Evolutionary conservation across 1,140 invertebrate genomes (phyloP).

Genomic region (Medauroidea extradentata): DNA sequence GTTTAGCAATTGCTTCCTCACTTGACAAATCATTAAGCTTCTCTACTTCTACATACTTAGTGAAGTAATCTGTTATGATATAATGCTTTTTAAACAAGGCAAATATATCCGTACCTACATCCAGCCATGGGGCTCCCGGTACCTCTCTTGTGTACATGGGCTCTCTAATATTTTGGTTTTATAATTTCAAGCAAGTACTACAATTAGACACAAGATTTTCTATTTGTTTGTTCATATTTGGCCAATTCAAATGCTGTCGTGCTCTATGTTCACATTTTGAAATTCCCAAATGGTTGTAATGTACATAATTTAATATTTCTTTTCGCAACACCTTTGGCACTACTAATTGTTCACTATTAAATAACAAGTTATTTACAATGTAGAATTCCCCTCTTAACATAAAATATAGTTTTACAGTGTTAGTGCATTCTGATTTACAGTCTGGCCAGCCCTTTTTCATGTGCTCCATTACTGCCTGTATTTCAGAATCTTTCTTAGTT

Average conservation of each 20-base stretch:
- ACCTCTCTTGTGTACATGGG: conserved; percentile 21
- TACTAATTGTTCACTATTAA: conserved; percentile 35
- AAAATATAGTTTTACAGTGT: conserved; percentile 30
- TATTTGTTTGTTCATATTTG: conserved; percentile 29
- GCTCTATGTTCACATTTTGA: conserved; percentile 38
- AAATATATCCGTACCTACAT: conserved; percentile 19
- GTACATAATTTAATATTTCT: conserved; percentile 38
- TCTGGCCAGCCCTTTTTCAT: conserved; percentile 40
- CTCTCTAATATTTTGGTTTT: conserved; percentile 16
- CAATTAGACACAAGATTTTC: conserved; percentile 1
- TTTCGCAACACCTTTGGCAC: conserved; percentile 36
- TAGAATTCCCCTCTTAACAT: conserved; percentile 32
- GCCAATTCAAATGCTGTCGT: conserved; percentile 43
- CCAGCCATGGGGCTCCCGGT: conserved; percentile 19
- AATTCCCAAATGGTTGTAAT: conserved; percentile 44
- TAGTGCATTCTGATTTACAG: conserved; percentile 25
- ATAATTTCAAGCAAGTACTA: conserved; percentile 14
- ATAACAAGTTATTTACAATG: conserved; percentile 34
- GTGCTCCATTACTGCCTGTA: conserved; percentile 27
- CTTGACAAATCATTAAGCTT: neutral
- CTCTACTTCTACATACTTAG: conserved; percentile 22
- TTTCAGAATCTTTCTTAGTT: conserved; percentile 26
- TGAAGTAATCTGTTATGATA: conserved; percentile 22
- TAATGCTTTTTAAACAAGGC: conserved; percentile 9
- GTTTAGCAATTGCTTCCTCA: conserved; percentile 19